These are phyloP conservation scores for Melipona quadrifasciata DNA, from an alignment of 1,140 invertebrate species.

Conservation along the genomic window DNA sequence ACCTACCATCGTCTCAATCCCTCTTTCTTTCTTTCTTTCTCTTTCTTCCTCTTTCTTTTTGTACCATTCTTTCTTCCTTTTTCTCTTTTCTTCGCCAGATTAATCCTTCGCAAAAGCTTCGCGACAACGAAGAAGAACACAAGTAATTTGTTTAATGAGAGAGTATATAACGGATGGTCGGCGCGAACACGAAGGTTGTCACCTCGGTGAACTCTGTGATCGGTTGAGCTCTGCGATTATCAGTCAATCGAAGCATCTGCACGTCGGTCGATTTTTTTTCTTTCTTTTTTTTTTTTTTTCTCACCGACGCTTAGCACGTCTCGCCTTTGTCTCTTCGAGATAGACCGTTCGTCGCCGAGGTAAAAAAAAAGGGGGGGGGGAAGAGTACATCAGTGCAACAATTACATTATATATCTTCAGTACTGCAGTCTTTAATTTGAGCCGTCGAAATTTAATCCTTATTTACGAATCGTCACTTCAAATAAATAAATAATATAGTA, in stretches of 20 bases:
- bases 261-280: background rate
- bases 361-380: background rate
- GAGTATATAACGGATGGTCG: background rate
- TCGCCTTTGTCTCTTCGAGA: background rate
- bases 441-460: background rate
- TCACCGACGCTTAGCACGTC: background rate
- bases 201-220: constrained; percentile 17
- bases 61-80: background rate
- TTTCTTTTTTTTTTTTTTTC: background rate
- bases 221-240: constrained; percentile 3
- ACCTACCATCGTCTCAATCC: background rate
- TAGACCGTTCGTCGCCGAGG: background rate
- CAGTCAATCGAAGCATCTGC: constrained; percentile 33
- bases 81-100: background rate
- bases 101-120: background rate
- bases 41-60: background rate
- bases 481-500: no score
- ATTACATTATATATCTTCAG: background rate
- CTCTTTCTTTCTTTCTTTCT: background rate
- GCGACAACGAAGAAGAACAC: background rate
- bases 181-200: background rate
- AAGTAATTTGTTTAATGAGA: constrained; percentile 17
- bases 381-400: background rate
- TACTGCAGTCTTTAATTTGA: background rate
- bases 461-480: no score